Evolutionary conservation across 2,888 invertebrate genomes (phyloP), one percentile per base, ranked within the genome.

Genomic region (Thymelicus sylvestris): DNA sequence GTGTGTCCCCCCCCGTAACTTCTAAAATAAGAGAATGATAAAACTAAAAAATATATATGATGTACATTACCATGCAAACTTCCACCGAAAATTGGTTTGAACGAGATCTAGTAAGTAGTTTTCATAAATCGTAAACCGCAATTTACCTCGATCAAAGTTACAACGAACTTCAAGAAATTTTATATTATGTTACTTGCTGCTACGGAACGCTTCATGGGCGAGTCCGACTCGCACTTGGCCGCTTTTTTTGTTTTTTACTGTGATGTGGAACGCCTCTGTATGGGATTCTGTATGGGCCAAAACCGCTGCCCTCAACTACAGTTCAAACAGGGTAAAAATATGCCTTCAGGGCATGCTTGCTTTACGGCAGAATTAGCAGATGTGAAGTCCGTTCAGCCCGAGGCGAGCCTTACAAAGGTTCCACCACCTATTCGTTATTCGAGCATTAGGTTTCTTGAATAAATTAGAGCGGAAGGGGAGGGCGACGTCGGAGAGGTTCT

Each of bases 361-460:
- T 12, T 55, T 10, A 6, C 55, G 19, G n/a, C 15, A 24, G 5
- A 24, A 55, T 8, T 55, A 55, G 24, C 8, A 55, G 24, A 7
- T 12, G 55, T 55, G 55, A 24, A 24, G 55, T 24, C 24, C 24
- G 24, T 10, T 55, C 55, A 6, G 24, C 24, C 55, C 1, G 24
- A 12, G 55, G 24, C 55, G 55, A 55, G 24, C 8, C 24, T 24
- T 12, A 55, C 55, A 55, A 55, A 55, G 12, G 55, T 24, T 55
- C 24, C 55, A 24, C 55, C 24, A 55, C 55, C 52, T 52, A 52
- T 52, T 52, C 55, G 55, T 64, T 41, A 64, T 24, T 61, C 41
- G 41, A 61, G 60, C 70, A 66, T 70, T 70, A 70, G 41, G 65
- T 70, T 60, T 59, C 59, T 65, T 66, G 70, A 70, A 70, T 70